These are phyloP conservation scores for Acridotheres tristis DNA, from an alignment of 2,797 vertebrate genomes.

Conservation along the genomic window DNA sequence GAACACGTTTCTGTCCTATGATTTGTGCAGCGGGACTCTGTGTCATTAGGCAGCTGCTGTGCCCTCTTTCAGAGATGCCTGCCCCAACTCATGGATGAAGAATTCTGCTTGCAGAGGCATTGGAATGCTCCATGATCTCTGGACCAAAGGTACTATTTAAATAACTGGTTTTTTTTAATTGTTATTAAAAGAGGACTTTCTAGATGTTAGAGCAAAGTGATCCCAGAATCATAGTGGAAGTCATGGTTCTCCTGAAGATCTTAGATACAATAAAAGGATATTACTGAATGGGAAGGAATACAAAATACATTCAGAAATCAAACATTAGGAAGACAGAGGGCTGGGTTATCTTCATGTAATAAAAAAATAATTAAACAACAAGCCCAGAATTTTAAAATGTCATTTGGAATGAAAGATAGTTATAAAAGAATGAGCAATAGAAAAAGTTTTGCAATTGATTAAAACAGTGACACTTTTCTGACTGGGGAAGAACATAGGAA, in stretches of 20 bases:
- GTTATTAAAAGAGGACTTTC: neutral
- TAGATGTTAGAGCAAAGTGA: neutral
- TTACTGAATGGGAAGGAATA: neutral
- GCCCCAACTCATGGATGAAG: neutral
- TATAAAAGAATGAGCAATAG: neutral
- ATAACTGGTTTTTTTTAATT: neutral
- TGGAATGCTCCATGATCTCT: slow-evolving; percentile 10
- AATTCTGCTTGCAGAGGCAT: slow-evolving; percentile 7
- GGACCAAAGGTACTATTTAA: slow-evolving; percentile 37
- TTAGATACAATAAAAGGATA: neutral
- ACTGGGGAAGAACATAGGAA: neutral
- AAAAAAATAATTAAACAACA: neutral
- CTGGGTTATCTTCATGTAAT: neutral
- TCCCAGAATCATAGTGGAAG: neutral
- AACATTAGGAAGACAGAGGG: neutral
- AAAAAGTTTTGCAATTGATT: neutral
- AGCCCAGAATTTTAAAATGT: neutral
- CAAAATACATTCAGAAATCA: neutral
- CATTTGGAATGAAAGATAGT: neutral
- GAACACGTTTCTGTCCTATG: neutral
- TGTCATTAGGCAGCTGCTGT: accelerated
- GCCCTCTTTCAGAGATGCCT: neutral
- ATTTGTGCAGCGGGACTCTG: neutral
- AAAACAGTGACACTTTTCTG: neutral
- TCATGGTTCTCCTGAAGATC: neutral